Evolutionary conservation across 30 jellyfish, hydroid and myxozoan genomes (phyloP), one percentile per base, ranked within the genome.

Genomic region (Aurelia coerulea): DNA sequence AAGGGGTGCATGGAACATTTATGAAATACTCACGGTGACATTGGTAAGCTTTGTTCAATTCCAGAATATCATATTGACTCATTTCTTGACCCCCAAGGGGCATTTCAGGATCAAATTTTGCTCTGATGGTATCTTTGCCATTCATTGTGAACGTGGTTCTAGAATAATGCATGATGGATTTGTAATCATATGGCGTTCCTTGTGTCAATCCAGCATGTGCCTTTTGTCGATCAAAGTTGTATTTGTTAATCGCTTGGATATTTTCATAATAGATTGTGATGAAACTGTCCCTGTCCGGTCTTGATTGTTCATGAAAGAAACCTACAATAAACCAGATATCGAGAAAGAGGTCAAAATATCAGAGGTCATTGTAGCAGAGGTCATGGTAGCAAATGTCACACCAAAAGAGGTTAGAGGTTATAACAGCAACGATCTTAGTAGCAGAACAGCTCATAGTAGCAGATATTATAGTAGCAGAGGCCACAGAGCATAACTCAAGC

Each of bases 251-350:
- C 17, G 69, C 32, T 15, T n/a, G 62, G 35, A 74, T 83, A 69
- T 83, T 83, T 16, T 83, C 95, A 31, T 62, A 76, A 33, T 31
- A 56, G 5, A 92, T 86, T 2, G 89, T 86, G 49, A 92, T 92
- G 73, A 49, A 92, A 60, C 90, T 73, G 81, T 92, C 94, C 3
- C 98, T 84, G 60, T 92, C 98, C 10, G 88, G 90, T 32, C 98
- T 95, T 16, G 95, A 59, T 70, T 92, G 98, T 75, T 92, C 98
- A 80, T 92, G 98, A 79, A 49, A 74, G 60, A 92, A 92, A 11
- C 98, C 98, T 92, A 75, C 50, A 81, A 60, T 42, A 56, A 63
- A 10, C 5, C 23, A 63, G 29, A 1, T 8, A 17, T 42, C 29
- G 39, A 59, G 37, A 2, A 8, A 13, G 7, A 13, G 10, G 7